phyloP scores from a whole-genome alignment of 2,797 vertebrate genomes.

The Gymnocypris eckloni region DNA sequence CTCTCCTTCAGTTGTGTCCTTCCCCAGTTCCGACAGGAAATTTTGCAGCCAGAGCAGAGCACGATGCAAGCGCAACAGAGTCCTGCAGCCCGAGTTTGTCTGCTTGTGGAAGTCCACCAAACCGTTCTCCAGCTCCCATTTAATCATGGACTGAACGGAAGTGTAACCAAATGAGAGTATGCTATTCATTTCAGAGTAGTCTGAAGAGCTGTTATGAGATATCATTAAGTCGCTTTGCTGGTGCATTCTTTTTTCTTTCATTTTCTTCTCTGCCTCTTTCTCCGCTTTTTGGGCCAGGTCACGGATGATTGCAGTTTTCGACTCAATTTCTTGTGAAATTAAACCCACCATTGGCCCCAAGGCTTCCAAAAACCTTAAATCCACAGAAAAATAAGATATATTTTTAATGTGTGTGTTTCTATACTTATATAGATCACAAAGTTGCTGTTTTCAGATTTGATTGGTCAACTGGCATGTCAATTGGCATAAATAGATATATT shows the following conservation, averaged over 20 bases:
- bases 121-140: slow-evolving; percentile 73
- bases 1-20: slow-evolving; percentile 58
- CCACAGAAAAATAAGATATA: slow-evolving; percentile 1
- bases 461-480: neutral
- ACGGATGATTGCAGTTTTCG: slow-evolving; percentile 82
- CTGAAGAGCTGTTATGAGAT: neutral
- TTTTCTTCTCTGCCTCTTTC: slow-evolving; percentile 3
- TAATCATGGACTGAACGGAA: slow-evolving; percentile 83
- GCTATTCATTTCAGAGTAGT: neutral
- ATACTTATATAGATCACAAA: neutral
- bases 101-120: slow-evolving; percentile 76
- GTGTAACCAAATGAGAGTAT: slow-evolving; percentile 66
- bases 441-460: neutral
- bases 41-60: slow-evolving; percentile 87
- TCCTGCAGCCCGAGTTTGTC: slow-evolving; percentile 81
- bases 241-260: neutral
- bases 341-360: slow-evolving; percentile 86
- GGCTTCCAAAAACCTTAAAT: slow-evolving; percentile 82
- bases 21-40: slow-evolving; percentile 81
- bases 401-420: neutral
- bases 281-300: slow-evolving; percentile 70
- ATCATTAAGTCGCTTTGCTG: neutral
- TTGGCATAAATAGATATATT: too few species aligned
- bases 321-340: slow-evolving; percentile 83
- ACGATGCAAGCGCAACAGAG: slow-evolving; percentile 83